These are phyloP conservation scores for Apotomis turbidana DNA, from an alignment of 2,888 invertebrate genomes.

Conservation along the genomic window DNA sequence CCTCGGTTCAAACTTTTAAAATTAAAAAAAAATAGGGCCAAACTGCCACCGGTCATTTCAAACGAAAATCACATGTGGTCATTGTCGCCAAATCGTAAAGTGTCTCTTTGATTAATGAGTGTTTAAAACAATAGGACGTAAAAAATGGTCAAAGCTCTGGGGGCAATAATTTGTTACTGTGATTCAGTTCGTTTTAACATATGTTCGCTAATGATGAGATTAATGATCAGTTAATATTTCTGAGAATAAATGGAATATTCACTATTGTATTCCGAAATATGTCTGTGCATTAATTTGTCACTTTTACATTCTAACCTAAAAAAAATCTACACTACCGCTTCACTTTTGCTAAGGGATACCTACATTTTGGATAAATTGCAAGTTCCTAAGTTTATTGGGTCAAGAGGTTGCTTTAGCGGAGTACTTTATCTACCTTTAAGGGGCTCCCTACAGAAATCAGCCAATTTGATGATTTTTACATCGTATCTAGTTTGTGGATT, in stretches of 20 bases:
- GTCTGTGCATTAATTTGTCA: no score
- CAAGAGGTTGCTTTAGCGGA: no score
- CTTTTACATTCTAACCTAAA: no score
- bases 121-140: slow-evolving; percentile 21
- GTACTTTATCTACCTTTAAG: no score
- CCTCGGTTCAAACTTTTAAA: background rate
- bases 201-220: slow-evolving; percentile 10
- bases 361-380: no score
- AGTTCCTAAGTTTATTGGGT: no score
- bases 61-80: slow-evolving; percentile 8
- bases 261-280: no score
- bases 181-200: slow-evolving; percentile 16
- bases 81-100: background rate
- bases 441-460: no score
- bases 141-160: slow-evolving; percentile 13
- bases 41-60: slow-evolving; percentile 19
- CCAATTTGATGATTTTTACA: no score
- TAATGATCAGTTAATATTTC: background rate
- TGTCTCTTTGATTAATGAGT: slow-evolving; percentile 30
- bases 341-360: no score
- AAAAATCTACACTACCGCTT: no score
- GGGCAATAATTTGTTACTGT: slow-evolving; percentile 28
- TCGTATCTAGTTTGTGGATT: no score
- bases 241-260: background rate
- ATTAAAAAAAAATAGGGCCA: background rate